Evolutionary conservation across 2,888 invertebrate species (phyloP).

Genomic region (Tridacna crocea): DNA sequence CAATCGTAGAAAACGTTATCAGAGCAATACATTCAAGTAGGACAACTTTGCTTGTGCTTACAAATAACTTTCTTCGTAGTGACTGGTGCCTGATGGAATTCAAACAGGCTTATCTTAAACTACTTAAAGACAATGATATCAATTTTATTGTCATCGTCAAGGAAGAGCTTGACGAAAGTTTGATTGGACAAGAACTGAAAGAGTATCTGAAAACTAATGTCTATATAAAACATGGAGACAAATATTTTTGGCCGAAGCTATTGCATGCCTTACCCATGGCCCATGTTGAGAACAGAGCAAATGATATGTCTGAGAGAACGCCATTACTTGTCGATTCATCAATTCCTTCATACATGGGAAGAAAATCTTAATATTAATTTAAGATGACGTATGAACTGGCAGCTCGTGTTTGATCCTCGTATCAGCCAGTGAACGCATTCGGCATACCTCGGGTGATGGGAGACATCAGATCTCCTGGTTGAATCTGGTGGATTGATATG

Average conservation of each 20-base stretch:
- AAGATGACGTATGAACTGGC: no score
- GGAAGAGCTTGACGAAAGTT: constrained; percentile 36
- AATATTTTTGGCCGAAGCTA: constrained; percentile 40
- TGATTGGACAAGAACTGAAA: constrained; percentile 42
- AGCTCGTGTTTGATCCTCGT: no score
- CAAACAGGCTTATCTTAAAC: constrained; percentile 37
- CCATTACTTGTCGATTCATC: neutral
- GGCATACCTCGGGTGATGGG: no score
- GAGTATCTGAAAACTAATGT: constrained; percentile 40
- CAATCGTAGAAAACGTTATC: constrained; percentile 42
- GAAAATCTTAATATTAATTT: no score
- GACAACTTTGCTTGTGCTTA: constrained; percentile 39
- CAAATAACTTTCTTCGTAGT: constrained; percentile 50
- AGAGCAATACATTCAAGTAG: constrained; percentile 34
- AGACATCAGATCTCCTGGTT: no score
- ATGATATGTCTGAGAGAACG: neutral
- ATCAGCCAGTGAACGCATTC: no score
- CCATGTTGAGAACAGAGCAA: neutral
- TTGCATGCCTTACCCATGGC: constrained; percentile 31
- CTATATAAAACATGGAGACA: constrained; percentile 30
- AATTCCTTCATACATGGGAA: no score
- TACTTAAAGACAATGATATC: constrained; percentile 31
- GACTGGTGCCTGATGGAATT: constrained; percentile 55
- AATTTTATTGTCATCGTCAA: constrained; percentile 34
- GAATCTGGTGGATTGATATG: no score